Evolutionary conservation across 2,113 vertebrate genomes (phyloP), one percentile per base, ranked within the genome.

Genomic region (Strigops habroptila): DNA sequence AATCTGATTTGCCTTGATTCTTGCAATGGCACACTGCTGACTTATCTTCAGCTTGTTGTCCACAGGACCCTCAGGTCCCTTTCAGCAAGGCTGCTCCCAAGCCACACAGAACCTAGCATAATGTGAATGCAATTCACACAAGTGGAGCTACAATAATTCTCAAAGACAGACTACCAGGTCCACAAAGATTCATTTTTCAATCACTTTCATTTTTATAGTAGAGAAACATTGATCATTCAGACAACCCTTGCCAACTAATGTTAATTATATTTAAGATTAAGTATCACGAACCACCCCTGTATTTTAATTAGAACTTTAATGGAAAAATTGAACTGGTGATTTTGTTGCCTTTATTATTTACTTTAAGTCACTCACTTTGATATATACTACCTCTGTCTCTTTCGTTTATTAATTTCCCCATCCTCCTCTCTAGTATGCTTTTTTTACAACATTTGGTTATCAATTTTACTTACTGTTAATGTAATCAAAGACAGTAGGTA

Each of bases 271-370:
- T 88, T 86, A 76, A 80, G 86, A 93, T 88, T 59, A 91, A 91
- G 46, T 86, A 63, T 51, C 13, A 41, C 19, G 25, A 90, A 74
- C 12, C 7, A 62, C 73, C 76, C 39, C 57, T 82, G 92, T 79
- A 91, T 84, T 97, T 92, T 90, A 82, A 95, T 94, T 65, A 77
- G 60, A 90, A 76, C 8, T 59, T 82, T 74, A 95, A 77, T 74
- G 41, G 75, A 53, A 95, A 96, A 93, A 78, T 33, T 65, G 9
- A 5, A 1, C 18, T 74, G 41, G 51, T 90, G 49, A 63, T 86
- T 96, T 93, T 91, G 77, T 88, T 86, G 76, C 51, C 51, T 86
- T 93, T 88, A 59, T 80, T 97, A 90, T 95, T 97, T 97, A 80
- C 81, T 92, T 86, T 69, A 80, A 91, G 70, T 85, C 67, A 41